Percentiles rank a stretch among this genome's conserved stretches.
These are phyloP conservation scores for Pelobates fuscus DNA, from an alignment of 2,113 vertebrate species.

Conservation along the genomic window DNA sequence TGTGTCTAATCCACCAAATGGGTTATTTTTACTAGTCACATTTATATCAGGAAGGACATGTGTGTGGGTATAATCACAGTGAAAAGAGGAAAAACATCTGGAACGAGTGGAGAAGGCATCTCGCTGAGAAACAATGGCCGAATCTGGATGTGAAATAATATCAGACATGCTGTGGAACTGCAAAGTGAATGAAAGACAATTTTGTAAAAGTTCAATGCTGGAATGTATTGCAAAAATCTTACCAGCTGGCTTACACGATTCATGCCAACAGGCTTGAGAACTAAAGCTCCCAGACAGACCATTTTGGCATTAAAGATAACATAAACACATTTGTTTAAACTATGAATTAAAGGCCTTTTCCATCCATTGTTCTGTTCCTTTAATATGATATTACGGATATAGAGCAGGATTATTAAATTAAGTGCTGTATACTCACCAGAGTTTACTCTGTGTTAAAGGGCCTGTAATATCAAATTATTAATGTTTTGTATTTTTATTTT, in stretches of 20 bases:
- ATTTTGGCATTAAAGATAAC: constrained; percentile 33
- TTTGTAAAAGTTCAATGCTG: constrained; percentile 8
- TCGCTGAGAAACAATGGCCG: background rate
- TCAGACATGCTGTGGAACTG: constrained; percentile 24
- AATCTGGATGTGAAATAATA: constrained; percentile 22
- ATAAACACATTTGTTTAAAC: constrained; percentile 34
- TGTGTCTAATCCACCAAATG: background rate
- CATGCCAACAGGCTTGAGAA: constrained; percentile 35
- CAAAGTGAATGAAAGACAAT: constrained; percentile 11
- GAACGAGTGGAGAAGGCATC: background rate
- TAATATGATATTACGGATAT: background rate
- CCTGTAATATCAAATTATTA: too few species aligned
- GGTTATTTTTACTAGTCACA: background rate
- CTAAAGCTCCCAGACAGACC: constrained; percentile 38
- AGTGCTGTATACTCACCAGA: too few species aligned
- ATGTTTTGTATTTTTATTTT: too few species aligned
- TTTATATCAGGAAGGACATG: background rate
- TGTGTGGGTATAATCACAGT: constrained; percentile 5
- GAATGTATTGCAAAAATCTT: constrained; percentile 35
- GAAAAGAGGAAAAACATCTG: background rate
- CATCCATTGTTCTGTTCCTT: constrained; percentile 1
- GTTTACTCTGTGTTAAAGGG: too few species aligned
- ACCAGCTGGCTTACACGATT: constrained; percentile 34
- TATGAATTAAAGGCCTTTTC: constrained; percentile 28
- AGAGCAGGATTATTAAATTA: too few species aligned